phyloP scores from a whole-genome alignment of 2,888 invertebrate species.

The Amphiduros pacificus region DNA sequence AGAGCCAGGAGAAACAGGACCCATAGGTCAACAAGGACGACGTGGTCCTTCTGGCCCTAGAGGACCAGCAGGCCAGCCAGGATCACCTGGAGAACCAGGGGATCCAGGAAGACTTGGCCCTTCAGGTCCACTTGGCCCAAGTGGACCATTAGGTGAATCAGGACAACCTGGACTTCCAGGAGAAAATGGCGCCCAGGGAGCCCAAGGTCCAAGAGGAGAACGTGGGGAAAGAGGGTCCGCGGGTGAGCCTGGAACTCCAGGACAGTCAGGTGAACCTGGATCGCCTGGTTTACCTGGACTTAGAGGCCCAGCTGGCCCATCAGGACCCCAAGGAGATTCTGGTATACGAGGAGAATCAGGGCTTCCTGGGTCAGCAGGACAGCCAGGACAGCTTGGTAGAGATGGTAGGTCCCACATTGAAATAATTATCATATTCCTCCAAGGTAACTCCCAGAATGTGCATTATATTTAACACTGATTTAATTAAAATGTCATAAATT shows the following conservation, averaged over 20 bases:
- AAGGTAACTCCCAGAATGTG: no score
- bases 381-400: constrained; percentile 3
- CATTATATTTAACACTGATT: no score
- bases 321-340: constrained; percentile 12
- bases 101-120: constrained; percentile 17
- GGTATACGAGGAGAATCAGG: constrained; percentile 21
- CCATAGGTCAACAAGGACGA: constrained; percentile 18
- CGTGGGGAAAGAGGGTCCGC: constrained; percentile 12
- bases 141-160: constrained; percentile 11
- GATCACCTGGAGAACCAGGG: constrained; percentile 10
- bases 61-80: constrained; percentile 22
- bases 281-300: constrained; percentile 12
- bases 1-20: constrained; percentile 6
- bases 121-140: not conserved
- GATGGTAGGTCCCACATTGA: not conserved
- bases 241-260: constrained; percentile 8
- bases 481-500: not conserved
- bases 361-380: constrained; percentile 16
- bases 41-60: not conserved
- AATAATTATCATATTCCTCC: no score
- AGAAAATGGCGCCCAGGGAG: constrained; percentile 7
- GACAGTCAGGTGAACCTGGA: constrained; percentile 10
- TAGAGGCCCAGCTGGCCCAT: constrained; percentile 19
- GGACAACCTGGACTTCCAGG: constrained; percentile 22
- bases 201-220: constrained; percentile 9